Evolutionary conservation across 1,140 invertebrate genomes (phyloP).

Genomic region (Tetramorium simillimum): DNA sequence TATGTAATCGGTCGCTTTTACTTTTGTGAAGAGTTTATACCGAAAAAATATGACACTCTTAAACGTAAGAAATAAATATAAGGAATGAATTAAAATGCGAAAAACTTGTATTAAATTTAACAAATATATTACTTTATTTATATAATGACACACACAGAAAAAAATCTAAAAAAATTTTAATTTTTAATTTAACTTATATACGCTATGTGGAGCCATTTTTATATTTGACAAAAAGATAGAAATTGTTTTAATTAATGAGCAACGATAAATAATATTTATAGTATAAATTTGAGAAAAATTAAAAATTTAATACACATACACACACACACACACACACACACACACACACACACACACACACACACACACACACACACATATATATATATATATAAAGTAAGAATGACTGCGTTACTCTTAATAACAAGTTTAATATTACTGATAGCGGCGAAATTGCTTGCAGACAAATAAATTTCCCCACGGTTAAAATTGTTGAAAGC

Average conservation of each 20-base stretch:
- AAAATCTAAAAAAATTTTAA: too few species aligned
- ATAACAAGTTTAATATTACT: background rate
- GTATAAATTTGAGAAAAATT: background rate
- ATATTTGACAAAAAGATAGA: background rate
- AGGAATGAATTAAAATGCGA: background rate
- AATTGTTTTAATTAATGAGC: background rate
- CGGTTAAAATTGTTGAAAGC: background rate
- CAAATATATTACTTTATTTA: background rate
- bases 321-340: too few species aligned
- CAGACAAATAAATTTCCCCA: background rate
- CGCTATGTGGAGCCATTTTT: background rate
- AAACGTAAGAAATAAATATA: background rate
- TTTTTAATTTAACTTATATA: too few species aligned
- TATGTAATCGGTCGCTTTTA: slow-evolving; percentile 2
- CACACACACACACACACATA: background rate
- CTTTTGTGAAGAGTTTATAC: background rate
- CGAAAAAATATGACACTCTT: background rate
- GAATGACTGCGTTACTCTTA: background rate
- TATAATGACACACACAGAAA: too few species aligned
- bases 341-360: too few species aligned
- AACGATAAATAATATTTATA: background rate
- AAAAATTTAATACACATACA: background rate
- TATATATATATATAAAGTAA: background rate
- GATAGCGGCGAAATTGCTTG: background rate
- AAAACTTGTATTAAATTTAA: background rate